These are phyloP conservation scores for Sebastes alutus DNA, from an alignment of 2,797 vertebrate species.

Conservation along the genomic window DNA sequence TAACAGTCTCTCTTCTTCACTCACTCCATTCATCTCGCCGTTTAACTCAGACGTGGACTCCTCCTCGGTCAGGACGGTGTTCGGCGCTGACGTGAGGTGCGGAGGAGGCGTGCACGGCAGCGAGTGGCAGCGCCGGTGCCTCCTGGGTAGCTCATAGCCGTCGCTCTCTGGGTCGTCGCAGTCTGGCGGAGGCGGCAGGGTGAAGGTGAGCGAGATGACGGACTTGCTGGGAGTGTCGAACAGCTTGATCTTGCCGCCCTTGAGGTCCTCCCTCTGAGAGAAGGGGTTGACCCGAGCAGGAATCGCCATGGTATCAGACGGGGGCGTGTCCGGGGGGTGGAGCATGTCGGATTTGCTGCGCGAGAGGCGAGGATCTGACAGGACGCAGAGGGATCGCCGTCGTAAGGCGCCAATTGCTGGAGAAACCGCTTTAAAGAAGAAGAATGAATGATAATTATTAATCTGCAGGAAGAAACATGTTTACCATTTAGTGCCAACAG, in stretches of 20 bases:
- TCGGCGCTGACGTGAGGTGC: conserved; percentile 74
- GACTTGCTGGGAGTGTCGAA: conserved; percentile 95
- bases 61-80: conserved; percentile 31
- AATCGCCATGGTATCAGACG: conserved; percentile 42
- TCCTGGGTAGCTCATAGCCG: conserved; percentile 40
- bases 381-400: conserved; percentile 69
- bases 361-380: conserved; percentile 83
- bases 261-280: conserved; percentile 93
- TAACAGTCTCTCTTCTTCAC: conserved; percentile 31
- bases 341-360: conserved; percentile 91
- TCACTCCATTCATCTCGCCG: background rate
- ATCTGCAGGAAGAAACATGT: rapidly evolving
- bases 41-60: background rate
- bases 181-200: conserved; percentile 82
- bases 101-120: conserved; percentile 90
- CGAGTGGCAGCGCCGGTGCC: conserved; percentile 87
- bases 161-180: conserved; percentile 76
- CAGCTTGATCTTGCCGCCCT: conserved; percentile 96
- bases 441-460: background rate
- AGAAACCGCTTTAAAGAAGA: conserved; percentile 13
- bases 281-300: conserved; percentile 92
- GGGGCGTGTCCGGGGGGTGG: conserved; percentile 63
- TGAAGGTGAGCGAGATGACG: conserved; percentile 89
- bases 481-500: background rate
- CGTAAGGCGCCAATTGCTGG: conserved; percentile 21